These are phyloP conservation scores for Leptopterna dolabrata DNA, from an alignment of 2,888 invertebrate genomes.

Conservation along the genomic window DNA sequence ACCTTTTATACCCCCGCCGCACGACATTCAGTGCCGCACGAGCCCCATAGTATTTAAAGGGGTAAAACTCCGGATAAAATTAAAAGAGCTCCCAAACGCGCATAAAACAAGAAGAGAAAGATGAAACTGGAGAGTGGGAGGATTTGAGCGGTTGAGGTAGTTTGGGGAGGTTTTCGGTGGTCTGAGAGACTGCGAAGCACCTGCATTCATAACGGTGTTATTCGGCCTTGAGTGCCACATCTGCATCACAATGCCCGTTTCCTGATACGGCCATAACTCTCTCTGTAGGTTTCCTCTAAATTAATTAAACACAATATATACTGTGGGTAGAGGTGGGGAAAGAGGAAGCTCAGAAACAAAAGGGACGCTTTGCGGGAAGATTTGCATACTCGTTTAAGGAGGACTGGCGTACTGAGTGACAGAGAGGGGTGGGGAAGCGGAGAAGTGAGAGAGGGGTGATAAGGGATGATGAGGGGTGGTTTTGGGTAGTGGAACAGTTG, in stretches of 20 bases:
- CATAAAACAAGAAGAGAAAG: conserved; percentile 2
- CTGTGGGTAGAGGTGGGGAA: not conserved
- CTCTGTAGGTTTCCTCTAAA: conserved; percentile 31
- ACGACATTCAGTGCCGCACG: not conserved
- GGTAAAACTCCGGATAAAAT: conserved; percentile 3
- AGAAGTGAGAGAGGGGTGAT: too few relatives aligned
- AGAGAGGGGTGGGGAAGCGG: not conserved
- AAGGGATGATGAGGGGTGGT: too few relatives aligned
- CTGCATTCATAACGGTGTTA: conserved; percentile 41
- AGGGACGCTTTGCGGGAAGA: conserved; percentile 31
- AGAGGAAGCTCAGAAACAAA: conserved; percentile 25
- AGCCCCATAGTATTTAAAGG: not conserved
- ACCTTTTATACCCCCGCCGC: not conserved
- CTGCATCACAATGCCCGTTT: conserved; percentile 36
- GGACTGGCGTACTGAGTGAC: not conserved
- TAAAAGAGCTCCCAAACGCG: not conserved
- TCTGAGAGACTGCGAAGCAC: not conserved
- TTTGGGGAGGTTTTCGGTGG: not conserved
- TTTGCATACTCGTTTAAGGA: conserved; percentile 49
- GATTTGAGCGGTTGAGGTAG: not conserved
- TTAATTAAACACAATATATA: conserved; percentile 51
- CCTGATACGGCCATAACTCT: conserved; percentile 32
- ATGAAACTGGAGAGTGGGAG: not conserved
- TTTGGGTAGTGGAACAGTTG: not conserved
- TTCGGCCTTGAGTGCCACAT: conserved; percentile 42